Conservation (phyloP, 1,140 invertebrate genomes). For the Elysia chlorotica region DNA sequence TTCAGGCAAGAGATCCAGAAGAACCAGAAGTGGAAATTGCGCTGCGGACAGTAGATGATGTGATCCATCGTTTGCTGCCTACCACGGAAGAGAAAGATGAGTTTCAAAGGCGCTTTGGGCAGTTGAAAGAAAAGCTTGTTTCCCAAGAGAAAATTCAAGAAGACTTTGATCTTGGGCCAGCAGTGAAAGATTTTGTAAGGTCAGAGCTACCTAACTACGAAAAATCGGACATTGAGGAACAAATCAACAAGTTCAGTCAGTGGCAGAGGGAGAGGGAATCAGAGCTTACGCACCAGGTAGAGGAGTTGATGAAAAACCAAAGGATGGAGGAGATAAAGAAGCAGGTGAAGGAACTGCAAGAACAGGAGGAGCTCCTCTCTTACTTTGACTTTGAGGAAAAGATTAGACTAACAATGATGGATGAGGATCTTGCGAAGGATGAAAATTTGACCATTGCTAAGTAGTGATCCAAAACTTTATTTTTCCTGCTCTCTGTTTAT, state of each 20-base stretch:
- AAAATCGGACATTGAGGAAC: conserved; percentile 22
- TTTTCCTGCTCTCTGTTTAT: too few species aligned
- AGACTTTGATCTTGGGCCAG: conserved; percentile 16
- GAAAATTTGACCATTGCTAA: conserved; percentile 10
- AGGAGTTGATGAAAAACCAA: conserved; percentile 16
- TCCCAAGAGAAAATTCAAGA: conserved; percentile 15
- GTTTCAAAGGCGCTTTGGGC: conserved; percentile 1
- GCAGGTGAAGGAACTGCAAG: conserved; percentile 32
- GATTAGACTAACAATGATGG: conserved; percentile 1
- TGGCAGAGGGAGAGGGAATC: conserved; percentile 26
- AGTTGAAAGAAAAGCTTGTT: conserved; percentile 19
- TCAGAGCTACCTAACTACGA: conserved; percentile 26
- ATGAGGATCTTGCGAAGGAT: conserved; percentile 7
- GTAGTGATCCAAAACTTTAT: too few species aligned
- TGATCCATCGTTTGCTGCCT: conserved; percentile 35
- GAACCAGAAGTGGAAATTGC: conserved; percentile 36
- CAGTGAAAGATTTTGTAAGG: conserved; percentile 20
- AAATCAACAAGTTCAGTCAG: conserved; percentile 13
- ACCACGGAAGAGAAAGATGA: conserved; percentile 37
- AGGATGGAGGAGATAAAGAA: conserved; percentile 32
- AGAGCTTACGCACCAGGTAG: conserved; percentile 28
- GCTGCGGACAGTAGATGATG: conserved; percentile 39
- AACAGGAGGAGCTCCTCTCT: conserved; percentile 29
- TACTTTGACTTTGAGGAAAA: conserved; percentile 21
- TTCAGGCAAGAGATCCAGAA: conserved; percentile 36